phyloP scores from a whole-genome alignment of 2,888 invertebrate genomes.

The Thymelicus lineola region DNA sequence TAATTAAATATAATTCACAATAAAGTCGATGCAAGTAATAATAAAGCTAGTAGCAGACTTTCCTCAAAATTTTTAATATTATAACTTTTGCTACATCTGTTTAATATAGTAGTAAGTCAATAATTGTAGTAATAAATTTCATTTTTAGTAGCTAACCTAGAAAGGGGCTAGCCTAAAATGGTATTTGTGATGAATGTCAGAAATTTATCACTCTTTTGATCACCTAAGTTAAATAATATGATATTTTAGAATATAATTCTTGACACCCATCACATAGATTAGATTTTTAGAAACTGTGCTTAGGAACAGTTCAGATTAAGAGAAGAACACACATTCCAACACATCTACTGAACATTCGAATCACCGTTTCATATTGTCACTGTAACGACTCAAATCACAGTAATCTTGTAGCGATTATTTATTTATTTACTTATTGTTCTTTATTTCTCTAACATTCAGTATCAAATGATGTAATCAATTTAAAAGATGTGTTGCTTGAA shows the following conservation, averaged over 20 bases:
- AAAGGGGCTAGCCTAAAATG: conserved; percentile 50
- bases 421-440: background rate
- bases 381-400: conserved; percentile 57
- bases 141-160: conserved; percentile 52
- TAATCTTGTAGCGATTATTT: conserved; percentile 40
- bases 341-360: conserved; percentile 70
- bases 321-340: conserved; percentile 69
- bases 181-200: conserved; percentile 55
- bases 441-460: background rate
- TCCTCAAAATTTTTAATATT: conserved; percentile 50
- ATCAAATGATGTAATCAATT: too few species aligned
- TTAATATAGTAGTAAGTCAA: conserved; percentile 15
- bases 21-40: conserved; percentile 19
- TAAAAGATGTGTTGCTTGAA: too few species aligned
- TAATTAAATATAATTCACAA: conserved; percentile 11
- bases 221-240: too few species aligned
- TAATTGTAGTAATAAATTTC: conserved; percentile 44
- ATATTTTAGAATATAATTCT: background rate
- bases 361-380: conserved; percentile 75
- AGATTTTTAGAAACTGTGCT: conserved; percentile 41
- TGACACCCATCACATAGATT: conserved; percentile 57
- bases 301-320: conserved; percentile 54
- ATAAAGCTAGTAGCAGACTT: conserved; percentile 39
- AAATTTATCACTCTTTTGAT: conserved; percentile 38
- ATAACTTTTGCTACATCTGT: background rate